Conservation (phyloP, 1,140 invertebrate species). For the Zaprionus lachaisei region DNA sequence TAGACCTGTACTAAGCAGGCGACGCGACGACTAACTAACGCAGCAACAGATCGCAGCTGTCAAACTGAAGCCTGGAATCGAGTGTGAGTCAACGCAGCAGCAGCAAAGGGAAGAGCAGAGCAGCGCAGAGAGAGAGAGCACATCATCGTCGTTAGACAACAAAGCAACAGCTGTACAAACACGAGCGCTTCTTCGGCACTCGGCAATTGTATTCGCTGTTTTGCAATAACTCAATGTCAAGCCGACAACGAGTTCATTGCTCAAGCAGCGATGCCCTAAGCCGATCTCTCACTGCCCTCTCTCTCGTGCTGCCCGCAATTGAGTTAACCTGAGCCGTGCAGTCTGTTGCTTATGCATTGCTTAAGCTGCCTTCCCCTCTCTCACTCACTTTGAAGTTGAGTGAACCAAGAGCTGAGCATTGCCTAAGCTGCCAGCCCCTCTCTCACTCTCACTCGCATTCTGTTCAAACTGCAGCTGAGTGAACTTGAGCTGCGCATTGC, state of each 20-base stretch:
- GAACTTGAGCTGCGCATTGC: background rate
- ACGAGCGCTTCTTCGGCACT: constrained; percentile 23
- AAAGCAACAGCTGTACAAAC: constrained; percentile 34
- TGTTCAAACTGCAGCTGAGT: constrained; percentile 1
- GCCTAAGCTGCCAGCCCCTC: background rate
- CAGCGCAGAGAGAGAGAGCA: background rate
- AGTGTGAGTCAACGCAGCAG: constrained; percentile 38
- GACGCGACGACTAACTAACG: constrained; percentile 30
- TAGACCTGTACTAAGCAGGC: background rate
- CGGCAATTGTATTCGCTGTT: constrained; percentile 1
- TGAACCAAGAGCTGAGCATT: constrained; percentile 38
- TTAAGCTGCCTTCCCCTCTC: background rate
- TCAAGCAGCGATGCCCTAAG: constrained; percentile 33
- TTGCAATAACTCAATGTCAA: constrained; percentile 53
- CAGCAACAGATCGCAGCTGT: constrained; percentile 48
- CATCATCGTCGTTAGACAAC: constrained; percentile 40
- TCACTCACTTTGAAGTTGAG: background rate
- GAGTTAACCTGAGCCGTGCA: background rate
- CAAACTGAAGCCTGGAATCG: constrained; percentile 63
- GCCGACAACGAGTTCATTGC: constrained; percentile 36
- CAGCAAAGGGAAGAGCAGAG: background rate
- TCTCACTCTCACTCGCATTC: too few relatives aligned
- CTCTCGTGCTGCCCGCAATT: background rate
- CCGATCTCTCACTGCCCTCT: constrained; percentile 13
- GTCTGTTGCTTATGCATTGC: background rate